Evolutionary conservation across 2,888 invertebrate species (phyloP), one percentile per base, ranked within the genome.

Genomic region (Clepsis dumicolana): DNA sequence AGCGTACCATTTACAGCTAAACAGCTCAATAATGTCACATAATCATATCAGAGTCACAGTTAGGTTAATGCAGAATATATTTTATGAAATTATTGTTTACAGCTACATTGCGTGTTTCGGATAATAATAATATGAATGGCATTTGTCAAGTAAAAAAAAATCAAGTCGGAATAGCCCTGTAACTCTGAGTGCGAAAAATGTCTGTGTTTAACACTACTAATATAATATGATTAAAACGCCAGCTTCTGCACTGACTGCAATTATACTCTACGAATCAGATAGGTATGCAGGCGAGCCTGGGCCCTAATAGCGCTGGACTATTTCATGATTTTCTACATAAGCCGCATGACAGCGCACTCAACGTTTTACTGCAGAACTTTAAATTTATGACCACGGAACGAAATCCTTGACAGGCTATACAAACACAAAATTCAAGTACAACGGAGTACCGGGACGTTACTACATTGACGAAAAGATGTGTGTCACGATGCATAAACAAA

Each of bases 381-480:
- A 71, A 74, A 74, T 77, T 77, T 79, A 78, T 73, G 74, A 65
- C 71, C 70, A 67, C 12, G 24, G 12, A 57, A 57, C 61, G 72
- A 67, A 71, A 69, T 70, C 61, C 67, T 70, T n/a, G 3, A 59
- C 60, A 65, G 65, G 63, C 70, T 70, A 73, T 72, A 71, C 70
- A 74, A 73, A 73, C 69, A 75, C 73, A 74, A 73, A 74, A 75
- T 73, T 57, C 63, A 67, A 57, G 66, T 68, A 71, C 65, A 65
- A 65, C 70, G 73, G 12, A n/a, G 59, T 16, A 24, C 41, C 24
- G 41, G 59, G 24, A 25, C 41, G 59, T 25, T 25, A 59, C n/a
- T 25, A 41, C 57, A 59, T 38, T n/a, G 41, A 59, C 38, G 16
- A 10, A 38, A 25, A 25, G 59, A 41, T 41, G 41, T 50, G 35